Percentiles rank a stretch among this genome's conserved stretches.
phyloP scores from a whole-genome alignment of 2,797 vertebrate genomes.

The Gastrophryne carolinensis region DNA sequence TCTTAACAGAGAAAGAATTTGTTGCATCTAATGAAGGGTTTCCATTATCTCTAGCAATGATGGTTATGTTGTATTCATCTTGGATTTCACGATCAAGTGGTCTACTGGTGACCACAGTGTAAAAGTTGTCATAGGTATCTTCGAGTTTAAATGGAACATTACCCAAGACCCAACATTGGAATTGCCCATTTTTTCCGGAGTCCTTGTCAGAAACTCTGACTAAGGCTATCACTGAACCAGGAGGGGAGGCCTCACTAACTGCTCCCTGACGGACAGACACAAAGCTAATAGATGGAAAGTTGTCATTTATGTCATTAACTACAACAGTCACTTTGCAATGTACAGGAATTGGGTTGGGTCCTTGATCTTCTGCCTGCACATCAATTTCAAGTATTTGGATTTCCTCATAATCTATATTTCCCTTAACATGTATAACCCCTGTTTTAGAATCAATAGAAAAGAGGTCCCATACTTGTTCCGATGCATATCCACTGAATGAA shows the following conservation, averaged over 20 bases:
- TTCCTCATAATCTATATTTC: slow-evolving; percentile 96
- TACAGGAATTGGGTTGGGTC: slow-evolving; percentile 95
- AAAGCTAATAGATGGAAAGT: slow-evolving; percentile 92
- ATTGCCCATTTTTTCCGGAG: slow-evolving; percentile 92
- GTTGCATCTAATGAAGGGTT: slow-evolving; percentile 91
- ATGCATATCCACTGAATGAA: slow-evolving; percentile 93
- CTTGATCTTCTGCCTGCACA: slow-evolving; percentile 91
- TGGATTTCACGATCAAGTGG: slow-evolving; percentile 91
- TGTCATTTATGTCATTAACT: slow-evolving; percentile 95
- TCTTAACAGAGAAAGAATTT: slow-evolving; percentile 92
- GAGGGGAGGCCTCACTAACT: slow-evolving; percentile 92
- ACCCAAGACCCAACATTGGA: slow-evolving; percentile 92
- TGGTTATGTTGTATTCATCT: slow-evolving; percentile 96
- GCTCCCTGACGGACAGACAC: slow-evolving; percentile 96
- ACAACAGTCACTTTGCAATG: slow-evolving; percentile 98
- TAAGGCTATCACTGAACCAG: slow-evolving; percentile 93
- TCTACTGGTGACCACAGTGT: slow-evolving; percentile 92
- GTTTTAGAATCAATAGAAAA: slow-evolving; percentile 96
- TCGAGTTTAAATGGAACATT: slow-evolving; percentile 91
- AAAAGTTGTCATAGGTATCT: slow-evolving; percentile 97
- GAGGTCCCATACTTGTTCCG: slow-evolving; percentile 89
- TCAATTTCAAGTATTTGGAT: slow-evolving; percentile 93
- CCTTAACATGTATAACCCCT: slow-evolving; percentile 93
- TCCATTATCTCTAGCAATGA: slow-evolving; percentile 93
- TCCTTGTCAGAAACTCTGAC: slow-evolving; percentile 96